Conservation (phyloP, 92 coral and sea anemone species). For the Meandrina meandrites region DNA sequence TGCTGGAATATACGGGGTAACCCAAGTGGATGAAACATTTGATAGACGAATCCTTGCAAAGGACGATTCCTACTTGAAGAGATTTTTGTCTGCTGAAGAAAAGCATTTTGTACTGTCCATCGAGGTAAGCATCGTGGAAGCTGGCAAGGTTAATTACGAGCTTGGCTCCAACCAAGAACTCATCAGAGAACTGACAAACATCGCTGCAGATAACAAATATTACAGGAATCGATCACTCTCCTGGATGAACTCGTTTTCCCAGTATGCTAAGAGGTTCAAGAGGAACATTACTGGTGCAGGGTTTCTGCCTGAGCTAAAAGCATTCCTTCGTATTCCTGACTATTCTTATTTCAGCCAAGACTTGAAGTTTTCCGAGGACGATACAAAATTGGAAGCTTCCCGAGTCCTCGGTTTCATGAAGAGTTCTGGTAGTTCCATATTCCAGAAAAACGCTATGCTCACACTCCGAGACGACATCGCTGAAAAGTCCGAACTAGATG, state of each 20-base stretch:
- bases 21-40: conserved; percentile 73
- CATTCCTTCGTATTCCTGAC: conserved; percentile 46
- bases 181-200: neutral
- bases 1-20: conserved; percentile 75
- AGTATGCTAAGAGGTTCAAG: neutral
- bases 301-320: conserved; percentile 46
- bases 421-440: conserved; percentile 44
- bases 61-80: conserved; percentile 70
- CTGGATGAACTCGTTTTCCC: conserved; percentile 1
- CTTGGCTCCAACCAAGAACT: neutral
- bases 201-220: neutral
- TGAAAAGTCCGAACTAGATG: conserved; percentile 58
- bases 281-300: neutral
- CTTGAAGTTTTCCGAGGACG: conserved; percentile 58
- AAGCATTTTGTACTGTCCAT: conserved; percentile 59
- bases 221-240: neutral
- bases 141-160: neutral
- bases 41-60: conserved; percentile 78
- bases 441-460: conserved; percentile 68
- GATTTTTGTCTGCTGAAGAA: conserved; percentile 63
- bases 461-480: conserved; percentile 65
- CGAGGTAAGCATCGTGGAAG: neutral
- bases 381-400: conserved; percentile 63
- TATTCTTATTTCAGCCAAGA: conserved; percentile 60
- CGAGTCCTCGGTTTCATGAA: conserved; percentile 78